Evolutionary conservation across 1,140 invertebrate species (phyloP).

Genomic region (Lepidurus packardi): DNA sequence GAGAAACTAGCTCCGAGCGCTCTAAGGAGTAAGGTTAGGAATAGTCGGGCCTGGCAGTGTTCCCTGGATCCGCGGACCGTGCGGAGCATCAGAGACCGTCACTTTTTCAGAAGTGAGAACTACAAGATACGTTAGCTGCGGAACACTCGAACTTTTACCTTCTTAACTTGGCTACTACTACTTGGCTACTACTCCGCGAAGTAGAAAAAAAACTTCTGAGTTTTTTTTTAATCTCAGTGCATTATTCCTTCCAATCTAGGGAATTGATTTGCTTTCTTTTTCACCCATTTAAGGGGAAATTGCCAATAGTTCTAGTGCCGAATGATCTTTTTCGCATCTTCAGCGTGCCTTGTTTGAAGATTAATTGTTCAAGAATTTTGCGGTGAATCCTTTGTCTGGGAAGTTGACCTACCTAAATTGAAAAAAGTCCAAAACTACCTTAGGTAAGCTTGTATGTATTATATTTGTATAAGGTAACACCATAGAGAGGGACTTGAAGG

Average conservation of each 20-base stretch:
- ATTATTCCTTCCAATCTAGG: background rate
- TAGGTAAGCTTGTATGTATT: background rate
- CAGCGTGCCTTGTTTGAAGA: too few relatives aligned
- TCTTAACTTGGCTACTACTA: background rate
- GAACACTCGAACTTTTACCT: background rate
- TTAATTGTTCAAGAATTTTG: too few relatives aligned
- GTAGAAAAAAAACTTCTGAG: background rate
- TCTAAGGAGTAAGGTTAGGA: conserved; percentile 14
- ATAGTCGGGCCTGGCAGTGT: conserved; percentile 14
- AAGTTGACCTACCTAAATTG: too few relatives aligned
- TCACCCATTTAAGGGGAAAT: background rate
- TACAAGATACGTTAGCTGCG: background rate
- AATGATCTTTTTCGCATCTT: too few relatives aligned
- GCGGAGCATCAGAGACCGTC: background rate
- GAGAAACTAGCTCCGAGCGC: conserved; percentile 13
- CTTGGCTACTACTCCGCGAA: background rate
- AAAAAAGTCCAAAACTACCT: background rate
- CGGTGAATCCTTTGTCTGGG: too few relatives aligned
- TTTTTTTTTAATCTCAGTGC: background rate
- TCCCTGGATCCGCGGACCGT: conserved; percentile 7
- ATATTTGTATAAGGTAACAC: too few relatives aligned
- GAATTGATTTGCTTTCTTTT: background rate
- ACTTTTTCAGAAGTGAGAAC: background rate
- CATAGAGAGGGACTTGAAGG: too few relatives aligned
- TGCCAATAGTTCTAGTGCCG: background rate